Evolutionary conservation across 2,888 invertebrate genomes (phyloP).

Genomic region (Pseudanteris insignis): DNA sequence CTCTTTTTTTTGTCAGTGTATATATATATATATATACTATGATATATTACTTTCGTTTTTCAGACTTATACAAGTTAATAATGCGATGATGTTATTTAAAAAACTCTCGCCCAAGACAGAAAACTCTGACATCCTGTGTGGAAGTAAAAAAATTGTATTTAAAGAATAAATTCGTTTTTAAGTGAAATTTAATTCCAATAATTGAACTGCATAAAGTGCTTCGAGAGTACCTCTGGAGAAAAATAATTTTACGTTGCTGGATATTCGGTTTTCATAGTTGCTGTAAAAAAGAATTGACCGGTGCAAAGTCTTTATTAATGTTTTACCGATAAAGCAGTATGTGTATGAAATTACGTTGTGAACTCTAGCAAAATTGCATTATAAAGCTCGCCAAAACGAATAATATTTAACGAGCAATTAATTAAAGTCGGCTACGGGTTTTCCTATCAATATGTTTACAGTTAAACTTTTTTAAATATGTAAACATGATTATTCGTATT

Average conservation of each 20-base stretch:
- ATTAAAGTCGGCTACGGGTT: no score
- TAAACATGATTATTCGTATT: no score
- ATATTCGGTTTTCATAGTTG: background rate
- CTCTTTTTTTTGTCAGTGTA: no score
- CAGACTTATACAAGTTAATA: no score
- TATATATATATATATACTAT: no score
- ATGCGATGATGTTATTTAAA: no score
- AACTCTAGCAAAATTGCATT: constrained; percentile 5
- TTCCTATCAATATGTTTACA: no score
- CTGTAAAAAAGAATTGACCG: constrained; percentile 5
- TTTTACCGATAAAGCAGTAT: constrained; percentile 5
- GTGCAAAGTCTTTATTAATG: constrained; percentile 1
- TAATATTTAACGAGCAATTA: constrained; percentile 2
- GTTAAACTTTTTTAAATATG: no score
- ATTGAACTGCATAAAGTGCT: constrained; percentile 1
- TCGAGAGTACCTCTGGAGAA: constrained; percentile 1
- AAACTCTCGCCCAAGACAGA: no score
- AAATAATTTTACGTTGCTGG: background rate
- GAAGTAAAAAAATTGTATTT: no score
- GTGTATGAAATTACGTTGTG: constrained; percentile 6
- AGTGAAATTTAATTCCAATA: constrained; percentile 5
- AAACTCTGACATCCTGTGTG: no score
- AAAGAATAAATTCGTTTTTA: background rate
- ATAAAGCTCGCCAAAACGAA: background rate
- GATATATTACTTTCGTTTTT: no score